Evolutionary conservation across 2,797 vertebrate genomes (phyloP).

Genomic region (Esox masquinongy): DNA sequence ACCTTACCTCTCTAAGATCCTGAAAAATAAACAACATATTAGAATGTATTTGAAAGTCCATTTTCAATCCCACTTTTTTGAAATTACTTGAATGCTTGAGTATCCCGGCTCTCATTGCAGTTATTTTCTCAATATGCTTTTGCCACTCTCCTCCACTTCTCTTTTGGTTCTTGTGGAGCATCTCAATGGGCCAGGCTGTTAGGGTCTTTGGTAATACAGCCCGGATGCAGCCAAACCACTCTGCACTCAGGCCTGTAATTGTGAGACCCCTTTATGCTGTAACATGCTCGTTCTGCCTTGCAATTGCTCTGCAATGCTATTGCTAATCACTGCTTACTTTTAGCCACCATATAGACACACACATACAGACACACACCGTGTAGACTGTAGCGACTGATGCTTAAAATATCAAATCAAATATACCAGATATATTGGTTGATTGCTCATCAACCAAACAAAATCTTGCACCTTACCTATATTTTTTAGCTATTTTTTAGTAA

Average conservation of each 20-base stretch:
- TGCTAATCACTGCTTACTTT: not conserved
- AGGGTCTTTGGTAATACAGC: not conserved
- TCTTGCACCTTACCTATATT: too few relatives aligned
- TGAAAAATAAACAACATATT: not conserved
- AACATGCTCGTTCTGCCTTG: not conserved
- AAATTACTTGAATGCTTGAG: constrained; percentile 2
- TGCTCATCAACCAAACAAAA: too few relatives aligned
- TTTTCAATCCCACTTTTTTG: constrained; percentile 6
- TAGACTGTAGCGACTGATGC: not conserved
- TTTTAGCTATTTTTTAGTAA: too few relatives aligned
- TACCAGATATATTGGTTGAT: too few relatives aligned
- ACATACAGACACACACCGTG: not conserved
- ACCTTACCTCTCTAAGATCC: not conserved
- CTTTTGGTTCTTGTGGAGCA: constrained; percentile 7
- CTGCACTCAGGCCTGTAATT: not conserved
- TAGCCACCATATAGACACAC: not conserved
- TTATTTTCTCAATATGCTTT: not conserved
- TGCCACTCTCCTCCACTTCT: not conserved
- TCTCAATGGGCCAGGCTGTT: not conserved
- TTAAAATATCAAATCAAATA: too few relatives aligned
- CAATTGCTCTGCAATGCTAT: not conserved
- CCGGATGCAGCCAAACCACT: not conserved
- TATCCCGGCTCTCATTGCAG: constrained; percentile 2
- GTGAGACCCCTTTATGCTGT: constrained; percentile 2
- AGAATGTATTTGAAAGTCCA: constrained; percentile 9